Conservation (phyloP, 2,797 vertebrate species). For the Microcaecilia unicolor region DNA sequence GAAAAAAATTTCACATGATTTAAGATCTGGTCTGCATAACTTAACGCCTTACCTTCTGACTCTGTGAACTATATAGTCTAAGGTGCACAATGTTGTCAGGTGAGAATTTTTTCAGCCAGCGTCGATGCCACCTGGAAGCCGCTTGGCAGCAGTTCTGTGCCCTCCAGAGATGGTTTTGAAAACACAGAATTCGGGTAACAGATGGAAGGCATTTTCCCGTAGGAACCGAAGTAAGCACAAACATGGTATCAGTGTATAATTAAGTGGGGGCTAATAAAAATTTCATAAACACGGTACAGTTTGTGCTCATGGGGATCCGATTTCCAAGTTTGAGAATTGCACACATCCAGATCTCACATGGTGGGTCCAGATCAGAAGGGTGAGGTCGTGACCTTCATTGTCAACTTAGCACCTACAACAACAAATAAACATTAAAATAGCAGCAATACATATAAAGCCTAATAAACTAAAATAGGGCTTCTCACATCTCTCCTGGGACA, state of each 20-base stretch:
- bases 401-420: no score
- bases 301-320: no score
- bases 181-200: background rate
- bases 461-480: no score
- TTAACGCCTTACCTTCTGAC: conserved; percentile 44
- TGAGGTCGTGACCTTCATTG: no score
- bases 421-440: no score
- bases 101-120: conserved; percentile 35
- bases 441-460: no score
- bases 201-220: background rate
- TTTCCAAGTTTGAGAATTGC: no score
- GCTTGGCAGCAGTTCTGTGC: background rate
- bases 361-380: no score
- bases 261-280: background rate
- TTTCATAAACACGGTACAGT: background rate
- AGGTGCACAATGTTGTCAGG: conserved; percentile 1
- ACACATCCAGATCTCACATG: no score
- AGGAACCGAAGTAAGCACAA: background rate
- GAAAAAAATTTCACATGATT: background rate
- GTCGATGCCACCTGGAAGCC: conserved; percentile 4
- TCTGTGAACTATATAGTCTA: conserved; percentile 27
- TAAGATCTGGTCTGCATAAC: background rate
- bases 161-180: background rate
- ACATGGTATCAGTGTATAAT: background rate
- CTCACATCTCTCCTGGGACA: no score